Base-by-base conservation (phyloP, 1,140 invertebrate species). In the Frieseomelitta varia region DNA sequence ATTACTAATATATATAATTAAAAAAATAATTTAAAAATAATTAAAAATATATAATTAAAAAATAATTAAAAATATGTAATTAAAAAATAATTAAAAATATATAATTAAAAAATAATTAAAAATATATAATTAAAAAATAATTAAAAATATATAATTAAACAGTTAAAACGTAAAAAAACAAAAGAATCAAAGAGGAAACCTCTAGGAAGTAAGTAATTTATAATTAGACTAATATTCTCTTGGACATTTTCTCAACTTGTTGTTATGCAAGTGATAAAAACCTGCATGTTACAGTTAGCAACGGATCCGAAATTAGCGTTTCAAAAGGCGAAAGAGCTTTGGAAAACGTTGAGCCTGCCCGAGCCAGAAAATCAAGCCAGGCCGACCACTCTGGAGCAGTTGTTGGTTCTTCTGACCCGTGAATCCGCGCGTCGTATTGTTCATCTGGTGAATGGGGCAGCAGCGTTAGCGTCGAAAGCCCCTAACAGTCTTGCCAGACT, bases 331-430 rank as follows among this genome's bases (percentile, higher is more conserved):
- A 96, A 96, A 85, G 96, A 96, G 85, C 91, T 97, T 14, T 98
- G 97, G 96, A 91, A 91, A 1, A 95, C 96, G 17, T 93, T 98
- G 55, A 97, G 97, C 88, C 93, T 96, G 82, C 96, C 97, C 30
- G 97, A 98, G 90, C 97, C 97, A 0, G 97, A 97, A 93, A 98
- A 98, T 93, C 97, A 98, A 93, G 96, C 97, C 1, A 95, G 97
- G 72, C 97, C 97, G 0, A 95, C 96, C 72, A 97, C 97, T 2
- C 90, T 98, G 14, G 97, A 98, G 90, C 96, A 98, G 91, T 92
- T 98, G 56, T 94, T 97, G 61, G 97, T 97, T 15, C 92, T 98
- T 63, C 91, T 98, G 47, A 96, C 97, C 0, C 94, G 97, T 12
- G 97, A 98, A 93, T 96, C 96, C 0, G 97, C 97, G 1, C 95